A percentile compares a stretch with the other conserved stretches of the same genome.
Conservation (phyloP, 2,113 vertebrate species). For the Microtus oregoni region DNA sequence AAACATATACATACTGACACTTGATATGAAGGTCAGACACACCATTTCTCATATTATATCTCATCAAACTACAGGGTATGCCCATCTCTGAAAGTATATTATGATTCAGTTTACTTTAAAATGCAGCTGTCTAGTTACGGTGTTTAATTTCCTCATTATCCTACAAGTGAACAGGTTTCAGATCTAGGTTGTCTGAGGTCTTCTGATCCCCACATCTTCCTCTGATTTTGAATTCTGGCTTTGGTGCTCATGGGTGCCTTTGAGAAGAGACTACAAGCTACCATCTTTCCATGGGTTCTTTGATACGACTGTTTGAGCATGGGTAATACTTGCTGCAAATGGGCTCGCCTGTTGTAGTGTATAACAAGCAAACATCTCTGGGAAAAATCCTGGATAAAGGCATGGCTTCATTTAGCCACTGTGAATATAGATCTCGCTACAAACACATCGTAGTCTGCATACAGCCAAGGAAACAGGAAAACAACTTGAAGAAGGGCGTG, state of each 20-base stretch:
- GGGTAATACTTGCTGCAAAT: neutral
- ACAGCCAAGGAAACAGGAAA: neutral
- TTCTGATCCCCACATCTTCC: neutral
- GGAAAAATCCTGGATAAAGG: too few relatives aligned
- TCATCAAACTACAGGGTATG: too few relatives aligned
- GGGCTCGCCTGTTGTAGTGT: neutral
- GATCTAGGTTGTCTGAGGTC: neutral
- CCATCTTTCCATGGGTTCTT: neutral
- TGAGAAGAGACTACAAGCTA: neutral
- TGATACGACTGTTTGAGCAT: too few relatives aligned
- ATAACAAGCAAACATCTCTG: too few relatives aligned
- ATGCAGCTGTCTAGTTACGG: neutral
- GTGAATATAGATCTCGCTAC: neutral
- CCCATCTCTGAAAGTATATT: neutral
- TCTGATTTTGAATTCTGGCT: neutral
- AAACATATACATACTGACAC: neutral
- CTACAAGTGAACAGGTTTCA: neutral
- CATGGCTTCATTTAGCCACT: neutral
- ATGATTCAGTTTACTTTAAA: neutral
- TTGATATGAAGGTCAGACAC: neutral
- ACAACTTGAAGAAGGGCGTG: neutral
- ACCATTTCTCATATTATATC: neutral
- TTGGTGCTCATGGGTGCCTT: neutral
- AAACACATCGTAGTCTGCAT: fast-evolving
- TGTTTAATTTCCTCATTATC: neutral